These are phyloP conservation scores for Drosophila buzzatii DNA, from an alignment of 2,888 invertebrate species.

Conservation along the genomic window DNA sequence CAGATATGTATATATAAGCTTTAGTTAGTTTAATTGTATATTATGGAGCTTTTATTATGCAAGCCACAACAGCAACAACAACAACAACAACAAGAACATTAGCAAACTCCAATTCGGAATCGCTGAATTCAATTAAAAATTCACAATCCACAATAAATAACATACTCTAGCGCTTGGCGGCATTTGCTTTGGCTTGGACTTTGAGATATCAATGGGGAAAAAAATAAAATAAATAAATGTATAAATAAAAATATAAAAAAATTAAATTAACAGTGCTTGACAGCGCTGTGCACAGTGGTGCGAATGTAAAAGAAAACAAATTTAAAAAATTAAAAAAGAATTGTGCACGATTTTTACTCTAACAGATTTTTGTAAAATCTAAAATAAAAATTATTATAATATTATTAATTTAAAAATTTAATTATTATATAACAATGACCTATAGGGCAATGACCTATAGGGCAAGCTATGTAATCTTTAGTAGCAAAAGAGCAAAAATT, in stretches of 20 bases:
- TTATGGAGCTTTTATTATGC: conserved; percentile 7
- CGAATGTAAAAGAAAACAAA: no score
- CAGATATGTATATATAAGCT: not conserved
- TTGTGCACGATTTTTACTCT: no score
- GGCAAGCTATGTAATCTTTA: no score
- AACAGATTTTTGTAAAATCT: no score
- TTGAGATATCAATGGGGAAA: conserved; percentile 52
- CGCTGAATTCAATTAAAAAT: conserved; percentile 76
- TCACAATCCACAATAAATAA: conserved; percentile 72
- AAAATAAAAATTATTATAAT: no score
- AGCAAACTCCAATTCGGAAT: conserved; percentile 18
- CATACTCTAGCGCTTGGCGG: conserved; percentile 49
- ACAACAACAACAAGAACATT: conserved; percentile 13
- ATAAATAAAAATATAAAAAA: conserved; percentile 23
- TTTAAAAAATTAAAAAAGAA: not conserved
- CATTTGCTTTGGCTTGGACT: conserved; percentile 53
- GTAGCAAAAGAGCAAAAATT: no score
- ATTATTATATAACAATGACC: no score
- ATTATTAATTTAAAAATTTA: no score
- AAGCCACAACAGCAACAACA: conserved; percentile 9
- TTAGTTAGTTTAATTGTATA: conserved; percentile 1
- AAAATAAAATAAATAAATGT: conserved; percentile 21
- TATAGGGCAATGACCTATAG: no score
- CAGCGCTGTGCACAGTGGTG: not conserved
- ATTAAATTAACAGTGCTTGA: conserved; percentile 17